Evolutionary conservation across 2,797 vertebrate species (phyloP), one percentile per base, ranked within the genome.

Genomic region (Eulemur rubriventer): DNA sequence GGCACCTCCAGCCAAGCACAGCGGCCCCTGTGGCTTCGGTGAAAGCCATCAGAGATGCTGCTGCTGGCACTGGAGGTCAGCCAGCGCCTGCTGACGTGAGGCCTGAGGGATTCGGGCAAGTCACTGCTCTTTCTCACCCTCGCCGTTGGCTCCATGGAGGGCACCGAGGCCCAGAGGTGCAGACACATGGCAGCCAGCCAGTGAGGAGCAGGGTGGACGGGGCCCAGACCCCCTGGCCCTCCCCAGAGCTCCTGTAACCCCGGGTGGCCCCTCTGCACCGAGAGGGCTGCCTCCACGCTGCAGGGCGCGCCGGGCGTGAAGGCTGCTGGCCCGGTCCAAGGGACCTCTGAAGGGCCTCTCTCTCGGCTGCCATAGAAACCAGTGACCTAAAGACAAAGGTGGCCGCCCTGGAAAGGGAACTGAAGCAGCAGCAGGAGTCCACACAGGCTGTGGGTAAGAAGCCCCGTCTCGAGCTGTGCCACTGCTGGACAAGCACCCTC

Each of bases 371-470:
- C 86, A 33, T 89, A 99, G 99, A 98, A 89, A 94, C 97, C 0
- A 70, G 80, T 89, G 82, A 97, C 81, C 97, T 99, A 95, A 98
- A 98, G 93, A 96, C 87, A 1, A 97, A 2, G 76, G 82, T 98
- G 81, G 97, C 97, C 0, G 69, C 94, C 80, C 96, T 99, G 72
- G 98, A 98, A 85, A 98, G 98, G 87, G 98, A 99, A 97, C 95
- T 99, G 87, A 97, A 97, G 89, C 89, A 22, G 0, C 99, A 99
- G 83, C 98, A 98, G 95, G 97, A 98, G 52, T 97, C 97, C 41
- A 96, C 99, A 59, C 98, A 98, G 96, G 98, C 98, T 16, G 88
- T 99, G 73, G 99, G 99, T 99, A 98, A 99, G 99, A 65, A 81
- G 17, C 2, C 33, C 43, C 16, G 35, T 88, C 70, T 28, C 30